These are phyloP conservation scores for Origma solitaria DNA, from an alignment of 2,113 vertebrate species.

Conservation along the genomic window DNA sequence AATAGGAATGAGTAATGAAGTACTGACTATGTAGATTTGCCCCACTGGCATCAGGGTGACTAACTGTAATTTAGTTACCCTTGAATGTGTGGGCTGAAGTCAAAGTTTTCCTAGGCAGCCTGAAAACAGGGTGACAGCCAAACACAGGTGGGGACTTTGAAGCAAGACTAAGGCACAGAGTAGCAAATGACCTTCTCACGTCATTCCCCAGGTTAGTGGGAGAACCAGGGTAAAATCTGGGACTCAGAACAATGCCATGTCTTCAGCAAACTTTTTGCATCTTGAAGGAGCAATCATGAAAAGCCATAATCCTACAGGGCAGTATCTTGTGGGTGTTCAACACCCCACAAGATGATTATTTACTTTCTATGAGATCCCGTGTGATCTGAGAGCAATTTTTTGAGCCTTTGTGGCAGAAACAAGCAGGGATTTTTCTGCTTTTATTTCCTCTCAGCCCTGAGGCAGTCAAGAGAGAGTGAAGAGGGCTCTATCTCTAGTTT, in stretches of 20 bases:
- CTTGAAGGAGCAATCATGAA: neutral
- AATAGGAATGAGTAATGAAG: neutral
- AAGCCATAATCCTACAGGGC: constrained; percentile 21
- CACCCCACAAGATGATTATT: constrained; percentile 30
- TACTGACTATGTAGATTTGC: neutral
- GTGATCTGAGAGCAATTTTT: neutral
- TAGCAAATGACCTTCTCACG: neutral
- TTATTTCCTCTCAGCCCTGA: neutral
- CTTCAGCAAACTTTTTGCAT: neutral
- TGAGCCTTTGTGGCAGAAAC: neutral
- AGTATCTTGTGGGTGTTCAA: neutral
- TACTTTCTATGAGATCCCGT: neutral
- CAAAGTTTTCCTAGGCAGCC: neutral
- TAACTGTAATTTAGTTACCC: neutral
- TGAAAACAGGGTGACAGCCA: neutral
- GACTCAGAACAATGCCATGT: neutral
- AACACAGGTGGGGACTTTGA: neutral
- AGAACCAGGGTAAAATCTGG: neutral
- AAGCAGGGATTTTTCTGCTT: neutral
- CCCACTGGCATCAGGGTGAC: neutral
- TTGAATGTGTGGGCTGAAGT: neutral
- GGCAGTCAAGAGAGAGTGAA: neutral
- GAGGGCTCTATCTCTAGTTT: neutral
- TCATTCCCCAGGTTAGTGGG: neutral
- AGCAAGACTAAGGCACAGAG: neutral